These are phyloP conservation scores for Stichodactyla helianthus DNA, from an alignment of 64 coral and sea anemone species.

Conservation along the genomic window DNA sequence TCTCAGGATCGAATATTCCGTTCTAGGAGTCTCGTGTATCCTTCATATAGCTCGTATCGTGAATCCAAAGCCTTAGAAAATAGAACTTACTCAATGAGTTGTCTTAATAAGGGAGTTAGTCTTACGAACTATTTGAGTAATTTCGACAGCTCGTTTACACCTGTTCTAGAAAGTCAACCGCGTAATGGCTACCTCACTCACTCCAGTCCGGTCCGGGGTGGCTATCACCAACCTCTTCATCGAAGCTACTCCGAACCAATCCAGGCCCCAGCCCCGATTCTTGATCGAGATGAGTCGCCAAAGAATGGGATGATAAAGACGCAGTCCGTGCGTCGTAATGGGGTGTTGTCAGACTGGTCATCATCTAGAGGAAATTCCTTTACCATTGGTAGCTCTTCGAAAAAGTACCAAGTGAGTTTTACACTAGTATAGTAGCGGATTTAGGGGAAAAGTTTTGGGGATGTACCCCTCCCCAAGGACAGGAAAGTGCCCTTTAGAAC, in stretches of 20 bases:
- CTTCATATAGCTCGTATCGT: neutral
- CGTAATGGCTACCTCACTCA: neutral
- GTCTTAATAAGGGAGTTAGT: neutral
- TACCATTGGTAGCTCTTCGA: neutral
- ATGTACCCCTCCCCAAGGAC: too few relatives aligned
- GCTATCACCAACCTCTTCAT: constrained; percentile 2
- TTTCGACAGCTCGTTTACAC: constrained; percentile 15
- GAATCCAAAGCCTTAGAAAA: neutral
- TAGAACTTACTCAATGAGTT: neutral
- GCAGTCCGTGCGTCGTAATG: neutral
- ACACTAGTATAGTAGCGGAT: too few relatives aligned
- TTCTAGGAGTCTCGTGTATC: neutral
- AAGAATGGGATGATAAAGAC: neutral
- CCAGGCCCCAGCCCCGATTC: neutral
- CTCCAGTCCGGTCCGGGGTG: neutral
- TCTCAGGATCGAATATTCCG: neutral
- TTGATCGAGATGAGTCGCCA: neutral
- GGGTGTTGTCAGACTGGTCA: neutral
- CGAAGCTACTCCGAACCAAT: constrained; percentile 4
- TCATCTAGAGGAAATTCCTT: neutral
- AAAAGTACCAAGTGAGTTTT: constrained; percentile 8
- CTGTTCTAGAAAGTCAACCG: neutral
- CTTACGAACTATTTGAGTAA: constrained; percentile 21
- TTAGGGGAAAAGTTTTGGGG: too few relatives aligned
- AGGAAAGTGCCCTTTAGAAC: too few relatives aligned